phyloP scores from a whole-genome alignment of 2,113 vertebrate genomes.

The Zosterops japonicus region DNA sequence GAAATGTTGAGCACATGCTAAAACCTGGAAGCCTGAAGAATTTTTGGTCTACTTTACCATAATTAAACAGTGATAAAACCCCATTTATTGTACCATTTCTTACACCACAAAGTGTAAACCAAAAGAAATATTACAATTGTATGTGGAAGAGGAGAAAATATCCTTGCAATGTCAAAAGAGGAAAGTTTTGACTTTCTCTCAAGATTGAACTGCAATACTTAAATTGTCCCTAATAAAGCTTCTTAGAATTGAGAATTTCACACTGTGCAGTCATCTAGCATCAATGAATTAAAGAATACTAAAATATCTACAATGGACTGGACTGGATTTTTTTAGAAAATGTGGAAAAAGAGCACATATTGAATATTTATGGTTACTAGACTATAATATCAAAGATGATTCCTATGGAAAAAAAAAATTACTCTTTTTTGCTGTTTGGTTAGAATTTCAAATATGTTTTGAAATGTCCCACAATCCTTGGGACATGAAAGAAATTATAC shows the following conservation, averaged over 20 bases:
- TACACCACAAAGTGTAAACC: not conserved
- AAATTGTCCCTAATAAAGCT: not conserved
- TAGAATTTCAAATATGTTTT: conserved; percentile 30
- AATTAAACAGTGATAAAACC: not conserved
- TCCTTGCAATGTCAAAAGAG: not conserved
- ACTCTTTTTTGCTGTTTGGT: conserved; percentile 29
- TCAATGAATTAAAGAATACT: not conserved
- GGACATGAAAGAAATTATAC: not conserved
- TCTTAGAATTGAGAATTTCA: not conserved
- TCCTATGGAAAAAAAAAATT: not conserved
- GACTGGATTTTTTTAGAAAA: not conserved
- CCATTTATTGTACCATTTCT: not conserved
- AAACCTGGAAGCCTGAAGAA: not conserved
- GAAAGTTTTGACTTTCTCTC: not conserved
- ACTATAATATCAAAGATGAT: not conserved
- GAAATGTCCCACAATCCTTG: not conserved
- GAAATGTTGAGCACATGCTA: not conserved
- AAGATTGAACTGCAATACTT: not conserved
- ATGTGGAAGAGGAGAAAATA: not conserved
- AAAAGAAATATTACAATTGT: not conserved
- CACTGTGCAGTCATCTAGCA: not conserved
- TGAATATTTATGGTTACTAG: not conserved
- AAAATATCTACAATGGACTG: not conserved
- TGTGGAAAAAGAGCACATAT: not conserved
- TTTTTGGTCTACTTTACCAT: not conserved